Percentiles rank a stretch among this genome's conserved stretches.
These are phyloP conservation scores for Trialeurodes vaporariorum DNA, from an alignment of 1,140 invertebrate species.

Conservation along the genomic window DNA sequence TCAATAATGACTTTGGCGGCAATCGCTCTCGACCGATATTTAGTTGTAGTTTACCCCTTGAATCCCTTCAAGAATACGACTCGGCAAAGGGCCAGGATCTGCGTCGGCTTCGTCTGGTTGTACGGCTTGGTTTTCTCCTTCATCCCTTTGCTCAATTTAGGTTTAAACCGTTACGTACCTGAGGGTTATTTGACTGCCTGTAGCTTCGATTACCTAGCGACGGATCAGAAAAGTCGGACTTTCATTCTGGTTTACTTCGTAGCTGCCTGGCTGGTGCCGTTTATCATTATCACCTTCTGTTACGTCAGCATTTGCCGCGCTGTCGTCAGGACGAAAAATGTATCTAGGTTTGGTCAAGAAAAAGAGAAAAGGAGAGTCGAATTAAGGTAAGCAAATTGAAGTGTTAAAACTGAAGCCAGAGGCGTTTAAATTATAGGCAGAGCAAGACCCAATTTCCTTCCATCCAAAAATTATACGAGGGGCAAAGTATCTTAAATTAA, in stretches of 20 bases:
- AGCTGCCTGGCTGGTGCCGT: slow-evolving; percentile 53
- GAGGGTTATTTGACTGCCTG: slow-evolving; percentile 69
- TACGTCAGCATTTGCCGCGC: slow-evolving; percentile 47
- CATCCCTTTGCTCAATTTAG: slow-evolving; percentile 52
- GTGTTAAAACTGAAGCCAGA: no score
- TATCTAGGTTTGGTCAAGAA: slow-evolving; percentile 39
- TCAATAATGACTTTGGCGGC: slow-evolving; percentile 56
- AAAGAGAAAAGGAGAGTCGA: slow-evolving; percentile 53
- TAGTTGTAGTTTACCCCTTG: slow-evolving; percentile 57
- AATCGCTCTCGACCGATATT: slow-evolving; percentile 56
- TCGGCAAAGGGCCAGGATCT: slow-evolving; percentile 44
- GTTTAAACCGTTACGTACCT: slow-evolving; percentile 57
- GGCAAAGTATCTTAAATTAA: no score
- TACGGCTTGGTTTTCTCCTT: slow-evolving; percentile 52
- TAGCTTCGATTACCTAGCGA: slow-evolving; percentile 64
- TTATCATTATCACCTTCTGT: slow-evolving; percentile 53
- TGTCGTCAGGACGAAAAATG: slow-evolving; percentile 15
- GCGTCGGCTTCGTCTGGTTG: slow-evolving; percentile 53
- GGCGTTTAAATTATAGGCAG: no score
- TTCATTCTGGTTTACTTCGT: slow-evolving; percentile 56
- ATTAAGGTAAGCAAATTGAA: slow-evolving; percentile 49
- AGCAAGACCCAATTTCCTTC: no score
- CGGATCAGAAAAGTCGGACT: slow-evolving; percentile 38
- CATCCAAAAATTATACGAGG: no score
- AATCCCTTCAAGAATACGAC: slow-evolving; percentile 46